Evolutionary conservation across 2,113 vertebrate species (phyloP).

Genomic region (Syrmaticus mikado): DNA sequence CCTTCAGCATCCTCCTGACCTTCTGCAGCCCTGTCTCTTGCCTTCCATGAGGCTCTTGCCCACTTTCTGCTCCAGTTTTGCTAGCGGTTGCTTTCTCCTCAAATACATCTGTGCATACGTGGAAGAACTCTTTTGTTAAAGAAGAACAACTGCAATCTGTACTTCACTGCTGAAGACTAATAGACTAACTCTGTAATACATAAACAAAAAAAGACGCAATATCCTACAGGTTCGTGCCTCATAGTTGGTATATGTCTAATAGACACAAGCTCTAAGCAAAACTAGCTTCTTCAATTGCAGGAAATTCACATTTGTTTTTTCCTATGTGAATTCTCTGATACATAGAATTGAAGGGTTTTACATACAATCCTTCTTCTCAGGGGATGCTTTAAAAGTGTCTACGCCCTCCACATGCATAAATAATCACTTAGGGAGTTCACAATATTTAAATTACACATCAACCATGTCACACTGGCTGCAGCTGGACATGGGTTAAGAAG

Average conservation of each 20-base stretch:
- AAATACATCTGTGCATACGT: background rate
- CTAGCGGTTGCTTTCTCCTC: background rate
- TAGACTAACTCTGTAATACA: background rate
- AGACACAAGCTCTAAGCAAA: background rate
- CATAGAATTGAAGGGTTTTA: background rate
- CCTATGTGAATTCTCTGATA: background rate
- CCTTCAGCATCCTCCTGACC: background rate
- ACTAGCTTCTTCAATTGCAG: background rate
- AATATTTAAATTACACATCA: background rate
- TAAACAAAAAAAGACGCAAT: background rate
- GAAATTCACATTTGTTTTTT: background rate
- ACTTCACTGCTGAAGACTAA: background rate
- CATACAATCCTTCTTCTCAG: background rate
- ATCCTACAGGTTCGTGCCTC: background rate
- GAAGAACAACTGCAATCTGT: background rate
- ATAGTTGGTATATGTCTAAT: background rate
- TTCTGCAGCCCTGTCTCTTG: background rate
- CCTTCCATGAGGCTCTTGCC: background rate
- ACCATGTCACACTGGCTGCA: background rate
- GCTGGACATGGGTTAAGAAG: background rate
- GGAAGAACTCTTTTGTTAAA: background rate
- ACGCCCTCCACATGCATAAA: background rate
- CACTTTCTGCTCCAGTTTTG: background rate
- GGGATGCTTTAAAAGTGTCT: background rate
- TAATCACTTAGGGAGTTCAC: background rate